These are phyloP conservation scores for Meloe dianella DNA, from an alignment of 2,888 invertebrate species.

Conservation along the genomic window DNA sequence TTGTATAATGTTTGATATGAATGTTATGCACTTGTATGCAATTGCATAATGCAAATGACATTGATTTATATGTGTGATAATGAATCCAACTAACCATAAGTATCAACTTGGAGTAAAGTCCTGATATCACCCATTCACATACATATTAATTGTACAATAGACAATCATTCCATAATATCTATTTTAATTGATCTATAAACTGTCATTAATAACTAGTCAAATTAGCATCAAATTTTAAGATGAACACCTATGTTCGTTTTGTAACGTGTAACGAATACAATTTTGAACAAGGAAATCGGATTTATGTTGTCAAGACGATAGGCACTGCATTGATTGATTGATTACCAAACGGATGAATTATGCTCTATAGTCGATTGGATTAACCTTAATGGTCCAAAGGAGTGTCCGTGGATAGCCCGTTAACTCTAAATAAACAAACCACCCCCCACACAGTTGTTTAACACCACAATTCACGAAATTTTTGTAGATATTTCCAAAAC, in stretches of 20 bases:
- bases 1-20: background rate
- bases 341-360: conserved; percentile 58
- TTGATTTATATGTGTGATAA: background rate
- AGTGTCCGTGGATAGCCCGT: conserved; percentile 45
- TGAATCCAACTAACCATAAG: conserved; percentile 3
- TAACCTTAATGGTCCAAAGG: conserved; percentile 54
- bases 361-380: conserved; percentile 54
- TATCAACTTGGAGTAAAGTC: background rate
- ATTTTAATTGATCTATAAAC: background rate
- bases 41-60: background rate
- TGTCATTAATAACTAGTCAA: too few relatives aligned
- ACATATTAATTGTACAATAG: background rate
- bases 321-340: conserved; percentile 57
- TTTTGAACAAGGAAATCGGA: conserved; percentile 53
- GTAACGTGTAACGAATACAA: background rate
- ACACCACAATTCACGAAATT: too few relatives aligned
- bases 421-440: background rate
- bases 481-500: too few relatives aligned
- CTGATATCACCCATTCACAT: background rate
- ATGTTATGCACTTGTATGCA: background rate
- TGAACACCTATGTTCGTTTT: too few relatives aligned
- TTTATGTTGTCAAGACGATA: conserved; percentile 57
- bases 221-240: too few relatives aligned
- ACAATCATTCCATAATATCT: background rate
- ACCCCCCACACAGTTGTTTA: too few relatives aligned